Evolutionary conservation across 2,113 vertebrate genomes (phyloP).

Genomic region (Narcine bancroftii): DNA sequence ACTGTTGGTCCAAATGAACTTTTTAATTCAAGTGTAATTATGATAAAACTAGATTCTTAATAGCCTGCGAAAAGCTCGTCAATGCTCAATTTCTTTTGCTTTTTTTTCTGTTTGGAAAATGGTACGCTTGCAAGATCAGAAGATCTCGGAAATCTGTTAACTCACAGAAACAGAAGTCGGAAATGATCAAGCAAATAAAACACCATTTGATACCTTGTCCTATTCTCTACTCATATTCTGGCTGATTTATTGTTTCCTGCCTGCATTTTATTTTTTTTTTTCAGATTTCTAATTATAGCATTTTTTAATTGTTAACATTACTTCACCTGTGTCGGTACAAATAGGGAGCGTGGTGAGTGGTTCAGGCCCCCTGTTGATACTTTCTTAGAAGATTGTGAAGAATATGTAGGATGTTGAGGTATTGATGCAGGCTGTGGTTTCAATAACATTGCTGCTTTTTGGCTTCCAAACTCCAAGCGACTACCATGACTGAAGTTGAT

Average conservation of each 20-base stretch:
- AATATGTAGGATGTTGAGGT: conserved; percentile 47
- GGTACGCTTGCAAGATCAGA: neutral
- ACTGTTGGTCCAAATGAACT: neutral
- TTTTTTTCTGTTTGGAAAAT: neutral
- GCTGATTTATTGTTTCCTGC: neutral
- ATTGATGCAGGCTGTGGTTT: conserved; percentile 74
- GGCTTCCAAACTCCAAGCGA: conserved; percentile 69
- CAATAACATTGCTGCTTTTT: conserved; percentile 83
- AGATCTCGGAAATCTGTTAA: neutral
- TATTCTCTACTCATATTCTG: neutral
- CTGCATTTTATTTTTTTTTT: neutral
- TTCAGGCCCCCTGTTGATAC: conserved; percentile 69
- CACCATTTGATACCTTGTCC: neutral
- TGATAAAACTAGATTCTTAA: neutral
- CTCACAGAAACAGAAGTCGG: neutral
- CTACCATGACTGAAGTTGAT: conserved; percentile 83
- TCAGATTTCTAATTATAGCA: neutral
- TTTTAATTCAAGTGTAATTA: too few species aligned
- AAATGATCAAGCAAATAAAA: neutral
- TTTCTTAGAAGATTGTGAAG: conserved; percentile 52
- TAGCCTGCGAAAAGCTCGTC: neutral
- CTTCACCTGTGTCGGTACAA: conserved; percentile 78
- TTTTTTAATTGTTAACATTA: neutral
- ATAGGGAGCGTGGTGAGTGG: conserved; percentile 85
- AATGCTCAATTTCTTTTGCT: neutral